Conservation (phyloP, 2,797 vertebrate species). For the Parauchenoglanis punctatus region DNA sequence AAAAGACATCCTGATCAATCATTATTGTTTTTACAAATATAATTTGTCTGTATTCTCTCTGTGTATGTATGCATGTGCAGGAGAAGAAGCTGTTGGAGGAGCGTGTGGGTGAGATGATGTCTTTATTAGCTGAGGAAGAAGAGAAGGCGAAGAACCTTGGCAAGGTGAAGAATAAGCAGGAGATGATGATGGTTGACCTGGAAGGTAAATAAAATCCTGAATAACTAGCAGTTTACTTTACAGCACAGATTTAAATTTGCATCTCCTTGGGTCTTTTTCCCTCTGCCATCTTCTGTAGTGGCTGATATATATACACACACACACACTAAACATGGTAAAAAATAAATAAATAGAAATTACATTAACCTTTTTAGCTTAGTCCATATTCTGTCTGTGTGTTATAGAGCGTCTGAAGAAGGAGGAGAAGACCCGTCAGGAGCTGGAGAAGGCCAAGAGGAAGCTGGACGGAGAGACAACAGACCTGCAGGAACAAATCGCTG, state of each 20-base stretch:
- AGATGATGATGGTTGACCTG: conserved; percentile 96
- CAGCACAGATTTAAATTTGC: neutral
- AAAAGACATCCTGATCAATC: neutral
- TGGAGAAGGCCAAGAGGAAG: conserved; percentile 96
- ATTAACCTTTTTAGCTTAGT: neutral
- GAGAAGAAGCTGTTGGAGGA: conserved; percentile 96
- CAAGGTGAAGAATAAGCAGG: conserved; percentile 97
- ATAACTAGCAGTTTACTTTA: neutral
- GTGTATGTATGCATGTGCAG: conserved; percentile 67
- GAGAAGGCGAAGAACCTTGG: conserved; percentile 96
- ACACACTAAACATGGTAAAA: neutral
- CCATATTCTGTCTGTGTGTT: neutral
- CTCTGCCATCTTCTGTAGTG: neutral
- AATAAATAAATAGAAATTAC: neutral
- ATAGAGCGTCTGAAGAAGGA: conserved; percentile 96
- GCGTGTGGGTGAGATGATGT: conserved; percentile 88
- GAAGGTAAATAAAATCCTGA: conserved; percentile 80
- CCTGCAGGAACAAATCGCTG: conserved; percentile 95
- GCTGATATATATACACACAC: neutral
- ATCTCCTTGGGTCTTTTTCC: neutral
- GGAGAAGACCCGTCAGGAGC: conserved; percentile 94
- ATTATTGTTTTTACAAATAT: neutral
- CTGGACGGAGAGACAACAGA: conserved; percentile 94
- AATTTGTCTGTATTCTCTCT: conserved; percentile 65
- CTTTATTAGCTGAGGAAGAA: conserved; percentile 93